These are phyloP conservation scores for Hemicentrotus pulcherrimus DNA, from an alignment of 35 echinoderm and acorn worm species.

Conservation along the genomic window DNA sequence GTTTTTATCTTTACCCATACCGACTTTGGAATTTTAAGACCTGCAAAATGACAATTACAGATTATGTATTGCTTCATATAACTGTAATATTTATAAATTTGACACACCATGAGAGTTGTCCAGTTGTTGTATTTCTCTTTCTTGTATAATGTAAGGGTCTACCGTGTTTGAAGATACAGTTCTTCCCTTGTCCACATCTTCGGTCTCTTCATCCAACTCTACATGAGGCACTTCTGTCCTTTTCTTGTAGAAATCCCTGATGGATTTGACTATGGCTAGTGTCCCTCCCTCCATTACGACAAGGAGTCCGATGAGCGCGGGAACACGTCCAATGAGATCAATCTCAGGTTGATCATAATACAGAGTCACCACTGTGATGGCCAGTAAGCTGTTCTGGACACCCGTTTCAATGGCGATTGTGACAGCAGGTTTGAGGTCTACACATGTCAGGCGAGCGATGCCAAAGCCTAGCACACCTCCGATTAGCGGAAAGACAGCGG, in stretches of 20 bases:
- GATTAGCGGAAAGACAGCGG: slow-evolving; percentile 47
- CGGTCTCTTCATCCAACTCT: slow-evolving; percentile 14
- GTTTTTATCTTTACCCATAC: too few relatives aligned
- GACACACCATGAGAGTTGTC: neutral
- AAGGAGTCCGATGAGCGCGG: slow-evolving; percentile 52
- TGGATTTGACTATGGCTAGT: neutral
- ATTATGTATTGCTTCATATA: too few relatives aligned
- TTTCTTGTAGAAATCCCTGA: slow-evolving; percentile 18
- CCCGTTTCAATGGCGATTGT: slow-evolving; percentile 75
- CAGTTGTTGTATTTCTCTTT: neutral
- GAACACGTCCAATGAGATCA: slow-evolving; percentile 57
- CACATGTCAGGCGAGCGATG: slow-evolving; percentile 53
- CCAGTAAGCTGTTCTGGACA: slow-evolving; percentile 69
- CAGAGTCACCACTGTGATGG: slow-evolving; percentile 54
- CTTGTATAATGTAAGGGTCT: neutral
- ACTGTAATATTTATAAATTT: neutral
- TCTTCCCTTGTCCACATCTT: neutral
- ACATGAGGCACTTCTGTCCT: slow-evolving; percentile 35
- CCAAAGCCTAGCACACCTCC: slow-evolving; percentile 59
- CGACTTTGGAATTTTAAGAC: too few relatives aligned
- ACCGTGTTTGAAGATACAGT: neutral
- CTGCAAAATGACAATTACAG: too few relatives aligned
- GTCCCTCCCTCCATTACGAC: slow-evolving; percentile 54
- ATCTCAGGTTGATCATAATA: slow-evolving; percentile 65
- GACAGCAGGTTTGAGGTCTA: slow-evolving; percentile 54